phyloP scores from a whole-genome alignment of 2,888 invertebrate species.

The Ariolimax columbianus region DNA sequence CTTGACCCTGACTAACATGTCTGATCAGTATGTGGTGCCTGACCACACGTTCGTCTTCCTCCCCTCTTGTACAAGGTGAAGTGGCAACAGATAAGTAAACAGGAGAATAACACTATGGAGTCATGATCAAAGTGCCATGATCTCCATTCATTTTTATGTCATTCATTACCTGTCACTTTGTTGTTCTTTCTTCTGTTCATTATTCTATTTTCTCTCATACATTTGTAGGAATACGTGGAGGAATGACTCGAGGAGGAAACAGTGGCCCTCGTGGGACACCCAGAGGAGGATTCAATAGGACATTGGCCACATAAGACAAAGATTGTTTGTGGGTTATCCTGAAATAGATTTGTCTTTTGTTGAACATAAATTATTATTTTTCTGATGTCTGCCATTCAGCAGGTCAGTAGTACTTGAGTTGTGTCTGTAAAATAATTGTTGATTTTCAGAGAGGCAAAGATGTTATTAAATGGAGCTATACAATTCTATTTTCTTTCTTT shows the following conservation, averaged over 20 bases:
- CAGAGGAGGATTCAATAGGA: conserved; percentile 49
- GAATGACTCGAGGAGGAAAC: conserved; percentile 54
- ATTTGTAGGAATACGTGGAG: conserved; percentile 53
- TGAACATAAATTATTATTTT: background rate
- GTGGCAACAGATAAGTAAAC: no score
- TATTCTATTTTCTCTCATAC: background rate
- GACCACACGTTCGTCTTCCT: no score
- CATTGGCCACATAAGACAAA: conserved; percentile 43
- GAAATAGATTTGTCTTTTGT: background rate
- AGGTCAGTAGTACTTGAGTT: background rate
- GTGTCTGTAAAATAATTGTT: background rate
- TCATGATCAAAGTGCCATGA: no score
- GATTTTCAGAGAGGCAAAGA: background rate
- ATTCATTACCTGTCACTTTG: no score
- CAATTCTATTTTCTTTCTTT: background rate
- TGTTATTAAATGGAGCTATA: background rate
- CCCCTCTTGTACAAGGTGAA: no score
- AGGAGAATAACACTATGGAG: no score
- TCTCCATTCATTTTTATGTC: no score
- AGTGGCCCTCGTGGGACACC: conserved; percentile 54
- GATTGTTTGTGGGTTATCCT: no score
- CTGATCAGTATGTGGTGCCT: no score
- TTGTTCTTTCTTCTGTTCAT: background rate
- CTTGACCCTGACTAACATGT: no score
- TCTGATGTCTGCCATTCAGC: background rate